A percentile compares a stretch with the other conserved stretches of the same genome.
These are phyloP conservation scores for Rattus rattus DNA, from an alignment of 2,113 vertebrate genomes.

Conservation along the genomic window DNA sequence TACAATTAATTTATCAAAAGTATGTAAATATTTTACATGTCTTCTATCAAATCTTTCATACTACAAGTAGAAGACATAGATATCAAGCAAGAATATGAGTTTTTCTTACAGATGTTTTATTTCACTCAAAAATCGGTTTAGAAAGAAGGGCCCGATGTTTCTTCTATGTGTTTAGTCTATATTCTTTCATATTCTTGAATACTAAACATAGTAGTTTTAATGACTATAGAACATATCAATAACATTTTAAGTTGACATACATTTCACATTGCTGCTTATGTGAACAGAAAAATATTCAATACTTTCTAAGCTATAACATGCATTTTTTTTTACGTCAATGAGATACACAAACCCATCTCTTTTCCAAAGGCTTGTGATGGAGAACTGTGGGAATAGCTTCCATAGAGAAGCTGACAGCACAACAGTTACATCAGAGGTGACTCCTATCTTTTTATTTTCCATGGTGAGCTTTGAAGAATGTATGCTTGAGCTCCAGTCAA, in stretches of 20 bases:
- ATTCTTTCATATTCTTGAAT: neutral
- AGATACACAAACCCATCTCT: neutral
- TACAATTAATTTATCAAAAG: constrained; percentile 45
- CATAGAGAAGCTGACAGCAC: constrained; percentile 43
- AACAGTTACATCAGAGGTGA: constrained; percentile 32
- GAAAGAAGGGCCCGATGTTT: constrained; percentile 32
- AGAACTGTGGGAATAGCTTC: neutral
- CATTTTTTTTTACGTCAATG: constrained; percentile 43
- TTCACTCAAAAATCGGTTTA: constrained; percentile 62
- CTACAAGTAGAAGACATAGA: neutral
- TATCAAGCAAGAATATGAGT: constrained; percentile 60
- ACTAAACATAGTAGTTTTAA: constrained; percentile 1
- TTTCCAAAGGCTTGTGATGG: constrained; percentile 1
- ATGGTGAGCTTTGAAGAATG: constrained; percentile 60
- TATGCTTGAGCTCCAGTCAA: neutral
- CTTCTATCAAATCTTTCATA: constrained; percentile 21
- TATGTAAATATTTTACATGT: neutral
- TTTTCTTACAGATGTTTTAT: constrained; percentile 23
- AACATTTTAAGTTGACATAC: constrained; percentile 4
- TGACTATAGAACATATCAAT: neutral
- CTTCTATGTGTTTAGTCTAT: neutral
- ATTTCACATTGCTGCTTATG: neutral
- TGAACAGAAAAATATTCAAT: neutral
- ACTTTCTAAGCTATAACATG: constrained; percentile 40
- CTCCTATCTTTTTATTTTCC: constrained; percentile 18